Evolutionary conservation across 2,113 vertebrate species (phyloP).

Genomic region (Podocnemis expansa): DNA sequence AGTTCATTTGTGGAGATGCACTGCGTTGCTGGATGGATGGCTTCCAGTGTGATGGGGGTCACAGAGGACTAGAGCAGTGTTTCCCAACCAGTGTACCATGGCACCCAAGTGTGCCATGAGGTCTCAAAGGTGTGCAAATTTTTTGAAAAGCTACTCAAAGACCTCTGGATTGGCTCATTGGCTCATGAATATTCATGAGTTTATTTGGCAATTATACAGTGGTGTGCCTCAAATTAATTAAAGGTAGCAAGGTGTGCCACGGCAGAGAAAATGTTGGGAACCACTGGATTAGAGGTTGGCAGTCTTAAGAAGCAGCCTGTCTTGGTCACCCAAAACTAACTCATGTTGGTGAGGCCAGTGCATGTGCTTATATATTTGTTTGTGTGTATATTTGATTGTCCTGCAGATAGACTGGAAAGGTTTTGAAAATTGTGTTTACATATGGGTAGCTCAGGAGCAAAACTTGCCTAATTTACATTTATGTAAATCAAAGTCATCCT

Average conservation of each 20-base stretch:
- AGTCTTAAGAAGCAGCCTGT: background rate
- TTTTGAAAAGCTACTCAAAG: too few species aligned
- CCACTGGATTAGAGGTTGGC: too few species aligned
- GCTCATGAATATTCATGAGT: too few species aligned
- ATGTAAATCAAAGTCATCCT: conserved; percentile 43
- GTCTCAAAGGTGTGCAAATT: too few species aligned
- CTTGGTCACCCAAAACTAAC: background rate
- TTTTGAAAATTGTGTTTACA: conserved; percentile 10
- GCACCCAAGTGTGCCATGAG: too few species aligned
- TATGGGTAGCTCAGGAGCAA: conserved; percentile 14
- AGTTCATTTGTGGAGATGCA: too few species aligned
- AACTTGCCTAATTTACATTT: conserved; percentile 45
- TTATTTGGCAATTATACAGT: too few species aligned
- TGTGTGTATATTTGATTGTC: background rate
- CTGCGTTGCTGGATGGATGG: background rate
- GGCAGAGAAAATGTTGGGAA: too few species aligned
- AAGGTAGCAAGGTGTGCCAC: too few species aligned
- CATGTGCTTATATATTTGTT: fast-evolving
- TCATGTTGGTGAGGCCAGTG: conserved; percentile 40
- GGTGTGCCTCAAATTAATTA: too few species aligned
- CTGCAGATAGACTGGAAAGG: background rate
- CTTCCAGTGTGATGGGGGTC: conserved; percentile 44
- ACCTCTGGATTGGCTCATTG: too few species aligned
- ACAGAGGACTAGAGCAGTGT: background rate
- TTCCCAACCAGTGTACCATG: too few species aligned